Conservation (phyloP, 2,113 vertebrate genomes). For the Corvus moneduloides region DNA sequence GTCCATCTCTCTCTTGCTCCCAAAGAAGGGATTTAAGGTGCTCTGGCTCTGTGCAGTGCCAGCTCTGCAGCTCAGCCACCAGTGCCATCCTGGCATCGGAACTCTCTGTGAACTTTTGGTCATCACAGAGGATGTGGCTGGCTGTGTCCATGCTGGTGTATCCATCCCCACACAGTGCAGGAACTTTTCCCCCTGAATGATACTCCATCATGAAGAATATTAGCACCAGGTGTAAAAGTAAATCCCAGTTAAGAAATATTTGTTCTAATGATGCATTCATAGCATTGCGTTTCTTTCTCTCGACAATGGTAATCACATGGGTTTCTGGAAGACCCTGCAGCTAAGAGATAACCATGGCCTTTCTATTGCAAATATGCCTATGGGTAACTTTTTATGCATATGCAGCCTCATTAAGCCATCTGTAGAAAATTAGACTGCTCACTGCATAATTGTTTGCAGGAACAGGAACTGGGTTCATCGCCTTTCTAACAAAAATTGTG, state of each 20-base stretch:
- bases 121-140: neutral
- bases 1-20: neutral
- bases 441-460: conserved; percentile 43
- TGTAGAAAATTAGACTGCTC: conserved; percentile 46
- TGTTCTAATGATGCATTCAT: neutral
- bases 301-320: neutral
- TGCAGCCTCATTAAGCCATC: conserved; percentile 40
- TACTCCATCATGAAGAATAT: neutral
- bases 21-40: neutral
- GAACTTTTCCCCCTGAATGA: neutral
- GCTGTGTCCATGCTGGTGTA: neutral
- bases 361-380: neutral
- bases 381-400: conserved; percentile 19
- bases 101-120: neutral
- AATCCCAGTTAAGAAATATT: neutral
- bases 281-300: neutral
- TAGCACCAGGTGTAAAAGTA: neutral
- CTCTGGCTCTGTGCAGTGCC: neutral
- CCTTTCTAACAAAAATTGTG: conserved; percentile 18
- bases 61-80: neutral
- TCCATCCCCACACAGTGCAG: too few relatives aligned
- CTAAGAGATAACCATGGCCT: conserved; percentile 18
- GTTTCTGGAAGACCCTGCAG: conserved; percentile 14
- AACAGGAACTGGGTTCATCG: neutral
- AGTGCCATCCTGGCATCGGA: neutral